Evolutionary conservation across 2,888 invertebrate species (phyloP).

Genomic region (Biston stratarius): DNA sequence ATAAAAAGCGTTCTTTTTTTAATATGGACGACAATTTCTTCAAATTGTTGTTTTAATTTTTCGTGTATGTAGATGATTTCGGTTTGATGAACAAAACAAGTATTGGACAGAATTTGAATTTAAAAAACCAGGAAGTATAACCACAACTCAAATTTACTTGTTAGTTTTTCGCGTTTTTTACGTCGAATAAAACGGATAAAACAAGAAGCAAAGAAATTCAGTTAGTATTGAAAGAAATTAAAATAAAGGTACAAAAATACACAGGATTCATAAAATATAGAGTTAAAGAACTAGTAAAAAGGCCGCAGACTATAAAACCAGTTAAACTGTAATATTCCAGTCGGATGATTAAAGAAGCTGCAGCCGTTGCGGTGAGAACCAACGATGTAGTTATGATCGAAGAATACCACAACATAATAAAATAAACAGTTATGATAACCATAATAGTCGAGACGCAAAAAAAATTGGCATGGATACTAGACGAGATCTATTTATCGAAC

Average conservation of each 20-base stretch:
- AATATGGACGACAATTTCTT: too few relatives aligned
- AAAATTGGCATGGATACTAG: slow-evolving; percentile 15
- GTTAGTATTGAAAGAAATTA: not conserved
- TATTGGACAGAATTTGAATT: too few relatives aligned
- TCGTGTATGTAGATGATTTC: too few relatives aligned
- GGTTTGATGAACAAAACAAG: too few relatives aligned
- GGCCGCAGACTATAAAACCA: slow-evolving; percentile 8
- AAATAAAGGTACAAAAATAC: not conserved
- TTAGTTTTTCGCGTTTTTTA: too few relatives aligned
- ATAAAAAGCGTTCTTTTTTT: too few relatives aligned
- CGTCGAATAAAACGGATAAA: too few relatives aligned
- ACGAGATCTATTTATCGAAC: slow-evolving; percentile 3
- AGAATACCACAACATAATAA: slow-evolving; percentile 16
- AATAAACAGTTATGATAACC: slow-evolving; percentile 1
- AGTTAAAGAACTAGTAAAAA: slow-evolving; percentile 14
- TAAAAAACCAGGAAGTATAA: too few relatives aligned
- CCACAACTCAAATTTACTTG: too few relatives aligned
- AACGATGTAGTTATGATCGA: slow-evolving; percentile 8
- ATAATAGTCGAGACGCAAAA: slow-evolving; percentile 3
- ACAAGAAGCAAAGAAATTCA: too few relatives aligned
- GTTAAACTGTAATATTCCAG: slow-evolving; percentile 9
- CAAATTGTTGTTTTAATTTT: too few relatives aligned
- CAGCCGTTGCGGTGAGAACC: slow-evolving; percentile 1
- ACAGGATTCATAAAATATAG: not conserved
- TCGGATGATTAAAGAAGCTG: slow-evolving; percentile 9